Percentiles rank a stretch among this genome's conserved stretches.
phyloP scores from a whole-genome alignment of 1,140 invertebrate species.

The Drosophila bipectinata region DNA sequence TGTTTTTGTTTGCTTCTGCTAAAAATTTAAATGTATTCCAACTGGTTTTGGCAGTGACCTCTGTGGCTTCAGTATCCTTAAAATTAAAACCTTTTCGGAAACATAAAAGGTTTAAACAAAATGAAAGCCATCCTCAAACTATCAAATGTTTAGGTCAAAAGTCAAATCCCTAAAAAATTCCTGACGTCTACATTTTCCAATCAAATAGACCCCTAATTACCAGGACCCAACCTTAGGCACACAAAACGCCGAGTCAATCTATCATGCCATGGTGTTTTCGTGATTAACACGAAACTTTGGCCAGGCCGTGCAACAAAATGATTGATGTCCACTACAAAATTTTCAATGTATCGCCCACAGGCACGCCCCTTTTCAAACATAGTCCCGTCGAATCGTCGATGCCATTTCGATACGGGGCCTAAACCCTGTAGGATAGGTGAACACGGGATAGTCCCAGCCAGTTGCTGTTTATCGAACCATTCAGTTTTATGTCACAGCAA shows the following conservation, averaged over 20 bases:
- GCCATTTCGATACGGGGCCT: slow-evolving; percentile 5
- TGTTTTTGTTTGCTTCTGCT: no score
- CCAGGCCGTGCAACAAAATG: slow-evolving; percentile 39
- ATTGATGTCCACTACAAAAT: slow-evolving; percentile 53
- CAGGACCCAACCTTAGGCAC: slow-evolving; percentile 15
- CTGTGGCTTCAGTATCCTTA: not conserved
- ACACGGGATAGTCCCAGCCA: not conserved
- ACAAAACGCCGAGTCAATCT: slow-evolving; percentile 36
- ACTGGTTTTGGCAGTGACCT: no score
- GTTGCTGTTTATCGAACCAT: slow-evolving; percentile 29
- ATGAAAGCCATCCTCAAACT: not conserved
- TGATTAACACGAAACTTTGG: slow-evolving; percentile 42
- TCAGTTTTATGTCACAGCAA: slow-evolving; percentile 59
- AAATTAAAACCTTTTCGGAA: not conserved
- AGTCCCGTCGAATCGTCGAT: not conserved
- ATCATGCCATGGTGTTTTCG: slow-evolving; percentile 38
- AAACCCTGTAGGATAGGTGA: slow-evolving; percentile 11
- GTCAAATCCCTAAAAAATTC: slow-evolving; percentile 2
- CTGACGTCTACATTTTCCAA: slow-evolving; percentile 17
- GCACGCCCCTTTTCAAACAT: slow-evolving; percentile 6
- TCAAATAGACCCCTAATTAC: slow-evolving; percentile 31
- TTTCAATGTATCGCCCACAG: slow-evolving; percentile 31
- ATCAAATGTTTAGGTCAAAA: slow-evolving; percentile 8
- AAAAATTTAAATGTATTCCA: no score
- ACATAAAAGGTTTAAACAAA: not conserved